Conservation (phyloP, 1,140 invertebrate genomes). For the Drosophila obscura region DNA sequence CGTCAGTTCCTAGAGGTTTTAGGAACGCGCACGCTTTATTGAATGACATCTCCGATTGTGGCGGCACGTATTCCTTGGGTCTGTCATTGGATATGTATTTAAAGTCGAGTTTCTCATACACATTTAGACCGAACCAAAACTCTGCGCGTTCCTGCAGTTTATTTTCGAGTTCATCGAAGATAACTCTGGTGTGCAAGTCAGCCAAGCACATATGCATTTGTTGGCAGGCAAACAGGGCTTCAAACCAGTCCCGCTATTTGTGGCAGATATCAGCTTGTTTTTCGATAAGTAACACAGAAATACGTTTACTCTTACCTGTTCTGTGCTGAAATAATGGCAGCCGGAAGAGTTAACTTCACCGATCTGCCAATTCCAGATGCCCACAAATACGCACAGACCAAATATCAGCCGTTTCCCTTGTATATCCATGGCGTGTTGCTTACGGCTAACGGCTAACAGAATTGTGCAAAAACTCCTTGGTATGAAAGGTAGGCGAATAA, state of each 20-base stretch:
- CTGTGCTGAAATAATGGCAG: slow-evolving; percentile 36
- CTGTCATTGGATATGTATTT: slow-evolving; percentile 14
- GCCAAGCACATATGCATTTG: slow-evolving; percentile 33
- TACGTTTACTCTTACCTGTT: slow-evolving; percentile 4
- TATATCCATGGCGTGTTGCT: slow-evolving; percentile 11
- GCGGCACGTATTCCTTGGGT: neutral
- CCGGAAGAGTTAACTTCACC: neutral
- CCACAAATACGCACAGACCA: neutral
- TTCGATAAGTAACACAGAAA: neutral
- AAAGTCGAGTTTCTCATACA: slow-evolving; percentile 10
- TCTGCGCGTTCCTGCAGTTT: neutral
- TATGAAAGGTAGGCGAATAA: too few relatives aligned
- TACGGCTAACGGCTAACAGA: too few relatives aligned
- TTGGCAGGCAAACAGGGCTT: slow-evolving; percentile 28
- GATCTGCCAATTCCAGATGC: neutral
- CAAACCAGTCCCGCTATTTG: slow-evolving; percentile 19
- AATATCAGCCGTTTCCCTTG: neutral
- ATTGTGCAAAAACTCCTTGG: too few relatives aligned
- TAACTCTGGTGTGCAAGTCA: neutral
- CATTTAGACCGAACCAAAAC: slow-evolving; percentile 39
- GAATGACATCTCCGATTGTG: neutral
- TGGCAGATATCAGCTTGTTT: neutral
- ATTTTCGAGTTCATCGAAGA: neutral
- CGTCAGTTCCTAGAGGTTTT: neutral
- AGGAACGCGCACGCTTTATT: slow-evolving; percentile 20